Conservation (phyloP, 2,888 invertebrate genomes). For the Euzophera pinguis region DNA sequence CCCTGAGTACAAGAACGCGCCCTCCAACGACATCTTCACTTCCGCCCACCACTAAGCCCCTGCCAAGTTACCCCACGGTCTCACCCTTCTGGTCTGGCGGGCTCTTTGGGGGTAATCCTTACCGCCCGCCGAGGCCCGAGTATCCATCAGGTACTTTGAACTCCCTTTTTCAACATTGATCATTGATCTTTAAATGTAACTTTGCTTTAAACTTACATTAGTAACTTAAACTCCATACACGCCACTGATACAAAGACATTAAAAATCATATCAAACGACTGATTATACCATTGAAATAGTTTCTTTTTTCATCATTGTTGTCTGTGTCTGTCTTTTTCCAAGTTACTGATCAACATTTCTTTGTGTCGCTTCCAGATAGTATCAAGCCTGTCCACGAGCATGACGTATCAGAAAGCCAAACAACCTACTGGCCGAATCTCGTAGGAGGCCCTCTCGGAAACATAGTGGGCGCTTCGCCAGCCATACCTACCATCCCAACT, state of each 20-base stretch:
- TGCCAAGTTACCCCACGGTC: slow-evolving; percentile 23
- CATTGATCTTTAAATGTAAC: too few relatives aligned
- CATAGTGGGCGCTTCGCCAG: slow-evolving; percentile 51
- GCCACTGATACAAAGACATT: too few relatives aligned
- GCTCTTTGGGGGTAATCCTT: slow-evolving; percentile 49
- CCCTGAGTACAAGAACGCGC: slow-evolving; percentile 5
- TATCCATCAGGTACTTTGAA: slow-evolving; percentile 51
- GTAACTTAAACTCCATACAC: too few relatives aligned
- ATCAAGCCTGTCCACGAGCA: slow-evolving; percentile 65
- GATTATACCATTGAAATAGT: too few relatives aligned
- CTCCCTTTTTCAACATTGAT: not conserved
- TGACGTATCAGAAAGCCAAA: slow-evolving; percentile 30
- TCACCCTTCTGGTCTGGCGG: slow-evolving; percentile 57
- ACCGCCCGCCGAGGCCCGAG: slow-evolving; percentile 46
- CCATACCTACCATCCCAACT: slow-evolving; percentile 34
- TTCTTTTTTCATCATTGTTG: too few relatives aligned
- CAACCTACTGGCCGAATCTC: slow-evolving; percentile 47
- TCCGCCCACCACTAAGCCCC: not conserved
- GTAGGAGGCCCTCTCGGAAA: slow-evolving; percentile 56
- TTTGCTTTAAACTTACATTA: too few relatives aligned
- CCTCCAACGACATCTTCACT: not conserved
- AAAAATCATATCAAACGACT: too few relatives aligned
- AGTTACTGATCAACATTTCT: too few relatives aligned
- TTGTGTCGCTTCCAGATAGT: slow-evolving; percentile 40
- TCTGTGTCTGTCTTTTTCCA: not conserved